Percentiles rank a stretch among this genome's conserved stretches.
Conservation (phyloP, 1,140 invertebrate genomes). For the Drosophila simulans region DNA sequence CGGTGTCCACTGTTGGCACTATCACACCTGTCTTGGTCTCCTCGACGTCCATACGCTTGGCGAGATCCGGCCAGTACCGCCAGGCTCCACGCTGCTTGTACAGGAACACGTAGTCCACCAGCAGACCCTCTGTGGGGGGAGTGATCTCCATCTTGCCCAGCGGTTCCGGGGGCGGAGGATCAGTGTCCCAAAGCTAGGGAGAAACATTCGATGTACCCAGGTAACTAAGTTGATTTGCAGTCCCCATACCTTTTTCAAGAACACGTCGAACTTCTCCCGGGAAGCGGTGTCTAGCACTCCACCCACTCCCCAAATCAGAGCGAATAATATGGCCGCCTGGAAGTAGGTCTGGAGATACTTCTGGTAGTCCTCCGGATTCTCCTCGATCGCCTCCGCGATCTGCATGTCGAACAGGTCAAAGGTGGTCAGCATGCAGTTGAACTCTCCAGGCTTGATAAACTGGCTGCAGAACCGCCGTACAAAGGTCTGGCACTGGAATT, state of each 20-base stretch:
- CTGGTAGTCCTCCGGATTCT: conserved; percentile 87
- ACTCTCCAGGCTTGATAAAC: conserved; percentile 90
- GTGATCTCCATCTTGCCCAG: conserved; percentile 89
- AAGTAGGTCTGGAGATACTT: conserved; percentile 89
- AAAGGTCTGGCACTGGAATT: conserved; percentile 85
- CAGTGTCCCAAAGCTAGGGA: conserved; percentile 84
- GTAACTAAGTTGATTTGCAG: rapidly evolving
- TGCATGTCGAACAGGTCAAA: conserved; percentile 91
- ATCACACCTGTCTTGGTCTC: conserved; percentile 76
- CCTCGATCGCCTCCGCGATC: conserved; percentile 89
- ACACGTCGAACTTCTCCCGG: conserved; percentile 90
- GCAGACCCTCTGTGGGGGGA: conserved; percentile 89
- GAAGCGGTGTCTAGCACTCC: conserved; percentile 91
- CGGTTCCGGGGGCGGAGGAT: conserved; percentile 88
- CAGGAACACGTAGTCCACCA: conserved; percentile 93
- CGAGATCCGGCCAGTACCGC: conserved; percentile 90
- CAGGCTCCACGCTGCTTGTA: conserved; percentile 91
- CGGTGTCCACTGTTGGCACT: conserved; percentile 93
- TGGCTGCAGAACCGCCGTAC: conserved; percentile 88
- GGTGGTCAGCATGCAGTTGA: conserved; percentile 89
- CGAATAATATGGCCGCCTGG: conserved; percentile 91
- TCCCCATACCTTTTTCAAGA: conserved; percentile 84
- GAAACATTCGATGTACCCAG: not conserved
- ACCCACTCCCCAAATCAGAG: conserved; percentile 93
- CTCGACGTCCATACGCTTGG: conserved; percentile 84